Evolutionary conservation across 2,797 vertebrate genomes (phyloP), one percentile per base, ranked within the genome.

Genomic region (Microcaecilia unicolor): DNA sequence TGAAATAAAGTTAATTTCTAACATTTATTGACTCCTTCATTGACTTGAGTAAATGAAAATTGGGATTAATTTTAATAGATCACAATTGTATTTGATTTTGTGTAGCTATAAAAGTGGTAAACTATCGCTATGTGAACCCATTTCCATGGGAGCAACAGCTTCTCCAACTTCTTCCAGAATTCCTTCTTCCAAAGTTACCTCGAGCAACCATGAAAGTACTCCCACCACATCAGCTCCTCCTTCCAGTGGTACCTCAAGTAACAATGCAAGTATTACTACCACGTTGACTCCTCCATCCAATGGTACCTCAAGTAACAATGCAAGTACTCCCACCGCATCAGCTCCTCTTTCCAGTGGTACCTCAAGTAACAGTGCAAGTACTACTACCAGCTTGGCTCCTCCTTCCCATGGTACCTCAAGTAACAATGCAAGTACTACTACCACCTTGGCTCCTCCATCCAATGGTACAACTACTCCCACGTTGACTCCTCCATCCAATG

Each of bases 221-320:
- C 55, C 30, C 11, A 34, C 55, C 34, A 57, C 51, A 3, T 32
- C 36, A 31, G 15, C 56, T 24, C 44, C 37, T 47, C 38, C 58
- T 19, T 54, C 55, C 40, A 38, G 29, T 8, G 34, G 43, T 48
- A 27, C 28, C 25, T 18, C 55, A 39, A 23, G 3, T 44, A 42
- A 35, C n/a, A n/a, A n/a, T n/a, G n/a, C n/a, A n/a, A n/a, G n/a
- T n/a, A n/a, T n/a, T n/a, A n/a, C n/a, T n/a, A 13, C 32, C 26
- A 13, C 31, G 37, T 44, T 5, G 11, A 31, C 32, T 45, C 44
- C 21, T 21, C 7, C 31, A 18, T n/a, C 41, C 52, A 31, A 41
- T 19, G 23, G 29, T 14, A 57, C 22, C 18, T 55, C 59, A 67
- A 75, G 77, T 80, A 72, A 77, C 32, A 54, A 50, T n/a, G 7